These are phyloP conservation scores for Anaspis maculata DNA, from an alignment of 2,888 invertebrate species.

Conservation along the genomic window DNA sequence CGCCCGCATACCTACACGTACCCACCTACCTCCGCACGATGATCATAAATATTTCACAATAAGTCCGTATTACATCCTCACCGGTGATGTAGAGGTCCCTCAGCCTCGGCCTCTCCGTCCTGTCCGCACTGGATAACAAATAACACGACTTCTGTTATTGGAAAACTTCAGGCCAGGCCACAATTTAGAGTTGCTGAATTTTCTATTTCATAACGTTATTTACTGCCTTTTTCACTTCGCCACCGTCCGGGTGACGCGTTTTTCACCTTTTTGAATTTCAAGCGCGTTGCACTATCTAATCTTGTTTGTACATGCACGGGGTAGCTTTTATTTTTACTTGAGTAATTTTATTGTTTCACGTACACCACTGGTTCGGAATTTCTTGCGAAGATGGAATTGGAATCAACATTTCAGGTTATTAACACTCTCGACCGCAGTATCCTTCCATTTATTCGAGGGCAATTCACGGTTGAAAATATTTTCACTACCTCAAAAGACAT, in stretches of 20 bases:
- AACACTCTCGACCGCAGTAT: too few relatives aligned
- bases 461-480: too few relatives aligned
- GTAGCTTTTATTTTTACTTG: too few relatives aligned
- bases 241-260: conserved; percentile 5
- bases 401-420: too few relatives aligned
- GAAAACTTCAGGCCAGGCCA: conserved; percentile 31
- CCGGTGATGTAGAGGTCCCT: conserved; percentile 13
- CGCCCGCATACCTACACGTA: conserved; percentile 9
- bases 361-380: too few relatives aligned
- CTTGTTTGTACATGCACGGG: too few relatives aligned
- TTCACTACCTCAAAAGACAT: too few relatives aligned
- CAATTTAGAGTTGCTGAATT: conserved; percentile 22
- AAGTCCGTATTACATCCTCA: conserved; percentile 11
- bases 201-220: conserved; percentile 28
- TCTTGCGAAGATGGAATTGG: too few relatives aligned
- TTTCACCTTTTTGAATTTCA: too few relatives aligned
- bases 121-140: conserved; percentile 28
- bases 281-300: too few relatives aligned
- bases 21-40: conserved; percentile 6
- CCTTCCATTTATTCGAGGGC: too few relatives aligned
- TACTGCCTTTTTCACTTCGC: conserved; percentile 21
- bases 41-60: conserved; percentile 16
- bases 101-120: conserved; percentile 15
- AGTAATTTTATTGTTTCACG: too few relatives aligned
- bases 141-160: conserved; percentile 32